Evolutionary conservation across 1,140 invertebrate species (phyloP).

Genomic region (Halictus rubicundus): DNA sequence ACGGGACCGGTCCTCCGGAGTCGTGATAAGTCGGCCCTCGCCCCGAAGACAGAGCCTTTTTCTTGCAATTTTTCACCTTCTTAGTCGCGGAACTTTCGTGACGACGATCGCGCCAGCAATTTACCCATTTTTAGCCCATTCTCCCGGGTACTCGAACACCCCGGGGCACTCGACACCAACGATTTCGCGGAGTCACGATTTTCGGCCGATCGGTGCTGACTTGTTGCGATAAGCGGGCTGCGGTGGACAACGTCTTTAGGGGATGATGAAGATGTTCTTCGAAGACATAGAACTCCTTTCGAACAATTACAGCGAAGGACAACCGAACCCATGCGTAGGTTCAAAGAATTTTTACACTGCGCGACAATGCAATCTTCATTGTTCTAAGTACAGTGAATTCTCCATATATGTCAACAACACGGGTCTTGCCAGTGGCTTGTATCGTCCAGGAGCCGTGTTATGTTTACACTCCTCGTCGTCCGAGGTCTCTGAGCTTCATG

Average conservation of each 20-base stretch:
- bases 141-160: neutral
- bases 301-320: neutral
- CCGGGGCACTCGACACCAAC: too few relatives aligned
- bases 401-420: too few relatives aligned
- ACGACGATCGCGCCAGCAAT: conserved; percentile 54
- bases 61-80: conserved; percentile 67
- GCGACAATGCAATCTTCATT: too few relatives aligned
- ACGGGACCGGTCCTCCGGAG: conserved; percentile 58
- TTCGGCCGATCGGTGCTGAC: neutral
- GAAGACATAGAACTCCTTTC: neutral
- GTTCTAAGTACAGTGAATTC: too few relatives aligned
- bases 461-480: too few relatives aligned
- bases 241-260: neutral
- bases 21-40: conserved; percentile 62
- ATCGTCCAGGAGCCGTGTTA: too few relatives aligned
- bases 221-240: neutral
- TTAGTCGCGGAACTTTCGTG: conserved; percentile 56
- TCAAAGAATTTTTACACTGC: too few relatives aligned
- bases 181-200: conserved; percentile 1
- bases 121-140: conserved; percentile 61
- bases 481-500: too few relatives aligned
- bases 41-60: conserved; percentile 59
- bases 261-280: too few relatives aligned
- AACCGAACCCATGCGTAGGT: too few relatives aligned
- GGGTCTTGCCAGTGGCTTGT: too few relatives aligned